These are phyloP conservation scores for Scaeva pyrastri DNA, from an alignment of 2,888 invertebrate species.

Conservation along the genomic window DNA sequence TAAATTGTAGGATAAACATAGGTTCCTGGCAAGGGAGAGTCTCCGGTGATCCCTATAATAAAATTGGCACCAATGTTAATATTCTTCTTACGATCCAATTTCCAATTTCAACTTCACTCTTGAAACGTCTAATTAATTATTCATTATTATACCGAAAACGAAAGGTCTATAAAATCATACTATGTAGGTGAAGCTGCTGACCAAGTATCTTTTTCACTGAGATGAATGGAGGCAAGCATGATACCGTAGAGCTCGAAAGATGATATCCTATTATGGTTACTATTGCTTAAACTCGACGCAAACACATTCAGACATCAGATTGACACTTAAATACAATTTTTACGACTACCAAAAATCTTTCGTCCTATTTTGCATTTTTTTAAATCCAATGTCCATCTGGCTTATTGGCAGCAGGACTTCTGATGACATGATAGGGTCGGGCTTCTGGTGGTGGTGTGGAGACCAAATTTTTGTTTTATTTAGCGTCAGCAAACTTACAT, in stretches of 20 bases:
- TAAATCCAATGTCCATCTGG: conserved; percentile 52
- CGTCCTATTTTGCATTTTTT: conserved; percentile 45
- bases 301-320: conserved; percentile 51
- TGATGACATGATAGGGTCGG: conserved; percentile 9
- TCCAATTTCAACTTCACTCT: conserved; percentile 51
- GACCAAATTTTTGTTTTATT: conserved; percentile 58
- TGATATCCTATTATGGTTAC: conserved; percentile 48
- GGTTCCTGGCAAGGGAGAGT: background rate
- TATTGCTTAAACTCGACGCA: conserved; percentile 42
- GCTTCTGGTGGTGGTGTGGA: conserved; percentile 10
- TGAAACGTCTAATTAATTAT: conserved; percentile 65
- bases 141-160: conserved; percentile 42
- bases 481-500: conserved; percentile 56
- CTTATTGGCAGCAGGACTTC: conserved; percentile 13
- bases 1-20: no score
- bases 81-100: conserved; percentile 59
- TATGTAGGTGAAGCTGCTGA: conserved; percentile 25
- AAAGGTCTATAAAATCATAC: conserved; percentile 15
- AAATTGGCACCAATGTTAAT: conserved; percentile 60
- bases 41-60: conserved; percentile 12
- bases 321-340: conserved; percentile 62
- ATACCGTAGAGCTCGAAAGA: conserved; percentile 4
- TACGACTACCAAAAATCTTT: conserved; percentile 48
- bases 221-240: background rate
- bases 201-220: conserved; percentile 7